Evolutionary conservation across 2,113 vertebrate genomes (phyloP), one percentile per base, ranked within the genome.

Genomic region (Brevimyrus niger): DNA sequence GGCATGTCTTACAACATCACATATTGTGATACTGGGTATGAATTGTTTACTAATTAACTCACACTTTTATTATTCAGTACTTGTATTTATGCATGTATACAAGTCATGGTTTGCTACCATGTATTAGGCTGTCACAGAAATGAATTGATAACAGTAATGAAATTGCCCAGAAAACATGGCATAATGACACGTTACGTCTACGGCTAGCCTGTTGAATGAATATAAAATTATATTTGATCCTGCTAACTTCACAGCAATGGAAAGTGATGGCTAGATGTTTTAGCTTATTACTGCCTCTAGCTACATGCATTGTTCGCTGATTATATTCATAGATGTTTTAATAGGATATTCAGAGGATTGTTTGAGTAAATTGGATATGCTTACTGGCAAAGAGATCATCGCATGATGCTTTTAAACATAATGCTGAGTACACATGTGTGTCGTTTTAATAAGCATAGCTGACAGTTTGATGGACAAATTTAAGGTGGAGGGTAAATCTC

Each of bases 31-130:
- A 87, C 21, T 87, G 53, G 51, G 38, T 87, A 31, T 46, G 21
- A 53, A 87, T 61, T 65, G 38, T 87, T 87, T 65, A 65, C 55
- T 65, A 87, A 87, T 87, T 87, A 87, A 87, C 53, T 87, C 53
- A 44, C 19, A 87, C 53, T 87, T 87, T 61, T 44, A 61, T 65
- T 87, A 87, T 65, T 87, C 87, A 61, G 87, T 10, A 44, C 51
- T 61, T 42, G 53, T 44, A 65, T 87, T 65, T 65, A n/a, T 87
- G 87, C 23, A 42, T 61, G 35, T 87, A 65, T 65, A 38, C 53
- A 87, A 61, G 53, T 87, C 87, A 61, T 31, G 48, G 27, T 38
- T 55, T 87, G 87, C 61, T 38, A 87, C 38, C 19, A 46, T 46
- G 8, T 50, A 87, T 87, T 87, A 58, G 31, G 38, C 51, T 65